Evolutionary conservation across 2,888 invertebrate species (phyloP).

Genomic region (Cenopis cana): DNA sequence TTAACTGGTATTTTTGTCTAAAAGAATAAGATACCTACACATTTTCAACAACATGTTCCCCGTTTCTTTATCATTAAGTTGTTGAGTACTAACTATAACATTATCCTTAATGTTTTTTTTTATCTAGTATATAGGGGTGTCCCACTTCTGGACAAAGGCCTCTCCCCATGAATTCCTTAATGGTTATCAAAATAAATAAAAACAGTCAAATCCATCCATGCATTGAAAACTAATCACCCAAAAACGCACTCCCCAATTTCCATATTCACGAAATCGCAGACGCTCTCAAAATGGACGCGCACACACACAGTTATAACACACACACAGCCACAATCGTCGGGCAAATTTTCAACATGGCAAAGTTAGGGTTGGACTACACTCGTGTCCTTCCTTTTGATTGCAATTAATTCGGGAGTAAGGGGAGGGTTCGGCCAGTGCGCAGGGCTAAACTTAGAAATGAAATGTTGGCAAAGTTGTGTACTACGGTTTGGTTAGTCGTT

Average conservation of each 20-base stretch:
- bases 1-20: too few relatives aligned
- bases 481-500: conserved; percentile 65
- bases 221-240: not conserved
- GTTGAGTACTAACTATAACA: too few relatives aligned
- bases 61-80: too few relatives aligned
- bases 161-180: too few relatives aligned
- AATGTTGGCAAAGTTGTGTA: conserved; percentile 70
- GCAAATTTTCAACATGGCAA: conserved; percentile 81
- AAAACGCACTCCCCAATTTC: conserved; percentile 16
- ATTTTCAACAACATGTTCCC: too few relatives aligned
- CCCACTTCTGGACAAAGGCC: too few relatives aligned
- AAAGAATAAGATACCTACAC: too few relatives aligned
- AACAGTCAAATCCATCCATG: not conserved
- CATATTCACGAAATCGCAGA: conserved; percentile 22
- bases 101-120: too few relatives aligned
- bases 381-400: conserved; percentile 85
- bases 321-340: conserved; percentile 52
- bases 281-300: conserved; percentile 51
- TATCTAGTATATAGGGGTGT: too few relatives aligned
- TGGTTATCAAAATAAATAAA: not conserved
- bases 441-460: conserved; percentile 75
- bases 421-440: conserved; percentile 76
- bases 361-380: conserved; percentile 83
- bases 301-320: conserved; percentile 49
- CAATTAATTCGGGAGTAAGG: conserved; percentile 82